A percentile compares a stretch with the other conserved stretches of the same genome.
phyloP scores from a whole-genome alignment of 1,140 invertebrate species.

The Drosophila quadrilineata region DNA sequence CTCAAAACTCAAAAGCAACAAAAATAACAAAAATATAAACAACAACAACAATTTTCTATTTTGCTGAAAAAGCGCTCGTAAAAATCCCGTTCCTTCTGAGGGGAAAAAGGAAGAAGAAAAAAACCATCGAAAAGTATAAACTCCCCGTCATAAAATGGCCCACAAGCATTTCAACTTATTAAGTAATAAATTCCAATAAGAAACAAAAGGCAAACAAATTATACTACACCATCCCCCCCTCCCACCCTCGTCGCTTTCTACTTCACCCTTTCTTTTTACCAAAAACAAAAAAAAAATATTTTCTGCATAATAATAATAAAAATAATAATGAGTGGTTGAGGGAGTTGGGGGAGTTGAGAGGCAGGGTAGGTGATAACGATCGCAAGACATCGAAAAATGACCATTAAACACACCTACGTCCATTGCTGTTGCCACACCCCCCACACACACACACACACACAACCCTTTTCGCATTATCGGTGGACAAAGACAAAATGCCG shows the following conservation, averaged over 20 bases:
- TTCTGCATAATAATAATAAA: slow-evolving; percentile 60
- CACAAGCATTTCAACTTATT: slow-evolving; percentile 65
- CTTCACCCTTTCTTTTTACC: no score
- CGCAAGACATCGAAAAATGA: slow-evolving; percentile 77
- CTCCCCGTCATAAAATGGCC: slow-evolving; percentile 32
- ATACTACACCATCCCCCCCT: slow-evolving; percentile 1
- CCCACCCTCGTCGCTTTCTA: not conserved
- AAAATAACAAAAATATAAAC: no score
- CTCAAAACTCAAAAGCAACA: slow-evolving; percentile 53
- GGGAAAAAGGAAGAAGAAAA: not conserved
- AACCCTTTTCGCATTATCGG: slow-evolving; percentile 49
- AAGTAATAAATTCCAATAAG: slow-evolving; percentile 78
- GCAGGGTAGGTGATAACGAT: slow-evolving; percentile 64
- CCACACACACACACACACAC: slow-evolving; percentile 30
- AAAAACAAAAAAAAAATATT: no score
- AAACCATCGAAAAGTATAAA: not conserved
- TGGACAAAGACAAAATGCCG: slow-evolving; percentile 45
- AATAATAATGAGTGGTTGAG: slow-evolving; percentile 58
- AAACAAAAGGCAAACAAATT: slow-evolving; percentile 53
- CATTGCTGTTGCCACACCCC: no score
- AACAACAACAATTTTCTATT: no score
- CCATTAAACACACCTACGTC: slow-evolving; percentile 73
- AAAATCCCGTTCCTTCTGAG: slow-evolving; percentile 30
- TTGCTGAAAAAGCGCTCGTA: slow-evolving; percentile 69
- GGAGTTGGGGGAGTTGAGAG: no score